phyloP scores from a whole-genome alignment of 2,888 invertebrate species.

The Anoncus sp. region DNA sequence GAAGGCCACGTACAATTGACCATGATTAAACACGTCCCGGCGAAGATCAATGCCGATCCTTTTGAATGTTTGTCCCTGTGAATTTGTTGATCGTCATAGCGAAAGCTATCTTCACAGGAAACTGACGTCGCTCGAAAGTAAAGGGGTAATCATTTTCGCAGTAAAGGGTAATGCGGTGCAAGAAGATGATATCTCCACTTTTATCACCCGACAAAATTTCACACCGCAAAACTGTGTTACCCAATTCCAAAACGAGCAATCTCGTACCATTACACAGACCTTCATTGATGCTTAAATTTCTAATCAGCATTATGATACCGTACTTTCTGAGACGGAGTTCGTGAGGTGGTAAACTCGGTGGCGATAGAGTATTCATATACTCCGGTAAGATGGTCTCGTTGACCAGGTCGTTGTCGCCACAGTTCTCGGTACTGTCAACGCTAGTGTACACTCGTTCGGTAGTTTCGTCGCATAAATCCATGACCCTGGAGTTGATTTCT shows the following conservation, averaged over 20 bases:
- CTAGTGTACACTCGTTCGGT: slow-evolving; percentile 53
- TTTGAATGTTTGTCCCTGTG: slow-evolving; percentile 60
- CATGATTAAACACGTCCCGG: slow-evolving; percentile 62
- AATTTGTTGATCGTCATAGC: slow-evolving; percentile 67
- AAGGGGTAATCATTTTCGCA: background rate
- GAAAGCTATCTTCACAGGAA: slow-evolving; percentile 64
- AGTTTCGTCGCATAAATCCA: slow-evolving; percentile 53
- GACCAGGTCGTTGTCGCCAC: slow-evolving; percentile 44
- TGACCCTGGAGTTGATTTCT: slow-evolving; percentile 63
- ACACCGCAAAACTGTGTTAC: slow-evolving; percentile 40
- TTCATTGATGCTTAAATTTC: slow-evolving; percentile 46
- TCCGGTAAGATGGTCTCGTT: slow-evolving; percentile 49
- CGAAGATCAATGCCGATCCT: slow-evolving; percentile 58
- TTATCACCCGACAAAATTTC: slow-evolving; percentile 63
- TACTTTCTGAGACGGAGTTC: slow-evolving; percentile 26
- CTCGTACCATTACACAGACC: slow-evolving; percentile 60
- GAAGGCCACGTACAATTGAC: slow-evolving; percentile 63
- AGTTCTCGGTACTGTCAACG: slow-evolving; percentile 53
- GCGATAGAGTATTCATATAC: slow-evolving; percentile 55
- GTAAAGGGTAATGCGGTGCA: slow-evolving; percentile 41
- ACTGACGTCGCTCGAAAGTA: slow-evolving; percentile 56
- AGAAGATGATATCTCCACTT: slow-evolving; percentile 35
- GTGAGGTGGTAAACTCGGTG: slow-evolving; percentile 25
- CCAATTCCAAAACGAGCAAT: slow-evolving; percentile 37
- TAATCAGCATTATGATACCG: slow-evolving; percentile 40